Conservation (phyloP, 2,797 vertebrate species). For the Leucoraja ocellata region DNA sequence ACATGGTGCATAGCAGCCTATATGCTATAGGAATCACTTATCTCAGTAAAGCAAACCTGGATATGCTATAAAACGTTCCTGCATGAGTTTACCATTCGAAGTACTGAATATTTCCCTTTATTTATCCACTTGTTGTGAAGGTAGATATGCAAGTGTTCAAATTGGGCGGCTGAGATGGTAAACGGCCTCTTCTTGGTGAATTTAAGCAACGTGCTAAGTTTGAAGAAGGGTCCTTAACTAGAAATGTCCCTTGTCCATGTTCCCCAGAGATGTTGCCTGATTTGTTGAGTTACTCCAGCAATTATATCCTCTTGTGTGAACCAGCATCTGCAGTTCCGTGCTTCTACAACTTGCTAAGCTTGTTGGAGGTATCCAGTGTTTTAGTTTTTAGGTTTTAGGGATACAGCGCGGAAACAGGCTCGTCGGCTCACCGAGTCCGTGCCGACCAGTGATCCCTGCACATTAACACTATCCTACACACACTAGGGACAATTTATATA, state of each 20-base stretch:
- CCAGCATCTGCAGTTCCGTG: too few species aligned
- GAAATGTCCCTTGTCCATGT: too few species aligned
- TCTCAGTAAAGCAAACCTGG: not conserved
- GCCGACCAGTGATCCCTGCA: too few species aligned
- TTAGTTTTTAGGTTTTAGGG: too few species aligned
- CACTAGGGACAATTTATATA: too few species aligned
- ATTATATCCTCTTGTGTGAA: too few species aligned
- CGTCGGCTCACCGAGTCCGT: too few species aligned
- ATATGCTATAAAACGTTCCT: not conserved
- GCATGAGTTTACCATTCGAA: not conserved
- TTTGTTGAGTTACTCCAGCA: too few species aligned
- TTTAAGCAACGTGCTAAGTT: not conserved
- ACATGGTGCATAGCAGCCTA: not conserved
- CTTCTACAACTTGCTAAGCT: not conserved
- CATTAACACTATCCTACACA: too few species aligned
- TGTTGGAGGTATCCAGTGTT: not conserved
- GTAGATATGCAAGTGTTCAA: not conserved
- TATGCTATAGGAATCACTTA: not conserved
- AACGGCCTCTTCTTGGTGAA: not conserved
- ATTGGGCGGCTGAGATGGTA: not conserved
- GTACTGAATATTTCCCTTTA: not conserved
- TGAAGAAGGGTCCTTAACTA: too few species aligned
- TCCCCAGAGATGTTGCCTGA: too few species aligned
- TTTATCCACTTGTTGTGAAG: not conserved
- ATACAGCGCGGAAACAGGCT: too few species aligned